These are phyloP conservation scores for Coecobrya sp. DNA, from an alignment of 2,888 invertebrate species.

Conservation along the genomic window DNA sequence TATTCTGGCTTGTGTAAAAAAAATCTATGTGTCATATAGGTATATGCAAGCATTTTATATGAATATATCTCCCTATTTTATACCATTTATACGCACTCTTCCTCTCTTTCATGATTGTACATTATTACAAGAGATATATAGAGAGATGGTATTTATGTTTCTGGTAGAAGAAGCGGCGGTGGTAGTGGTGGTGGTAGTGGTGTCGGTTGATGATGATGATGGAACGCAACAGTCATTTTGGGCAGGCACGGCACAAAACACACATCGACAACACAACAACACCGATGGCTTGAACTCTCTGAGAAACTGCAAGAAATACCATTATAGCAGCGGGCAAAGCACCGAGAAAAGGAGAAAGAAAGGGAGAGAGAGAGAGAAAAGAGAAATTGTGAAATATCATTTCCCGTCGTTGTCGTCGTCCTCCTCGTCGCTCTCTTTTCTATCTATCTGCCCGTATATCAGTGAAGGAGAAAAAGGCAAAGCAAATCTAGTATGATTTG, in stretches of 20 bases:
- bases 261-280: conserved; percentile 45
- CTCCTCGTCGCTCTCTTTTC: background rate
- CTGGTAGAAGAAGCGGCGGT: background rate
- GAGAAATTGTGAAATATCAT: conserved; percentile 79
- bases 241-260: conserved; percentile 29
- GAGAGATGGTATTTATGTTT: conserved; percentile 36
- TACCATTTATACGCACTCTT: background rate
- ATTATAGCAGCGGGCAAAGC: background rate
- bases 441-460: conserved; percentile 17
- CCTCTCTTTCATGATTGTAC: background rate
- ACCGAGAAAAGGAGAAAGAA: background rate
- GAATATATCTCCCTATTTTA: background rate
- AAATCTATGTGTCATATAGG: conserved; percentile 23
- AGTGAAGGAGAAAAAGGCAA: conserved; percentile 42
- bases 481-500: conserved; percentile 60
- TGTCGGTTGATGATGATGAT: conserved; percentile 6
- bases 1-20: conserved; percentile 38
- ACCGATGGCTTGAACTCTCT: conserved; percentile 42
- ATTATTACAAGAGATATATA: background rate
- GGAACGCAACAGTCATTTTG: conserved; percentile 60
- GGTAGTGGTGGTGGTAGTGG: background rate
- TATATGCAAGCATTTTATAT: background rate
- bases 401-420: conserved; percentile 59
- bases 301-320: background rate
- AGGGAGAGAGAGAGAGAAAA: conserved; percentile 29